These are phyloP conservation scores for Aspidiotus destructor DNA, from an alignment of 2,888 invertebrate genomes.

Conservation along the genomic window DNA sequence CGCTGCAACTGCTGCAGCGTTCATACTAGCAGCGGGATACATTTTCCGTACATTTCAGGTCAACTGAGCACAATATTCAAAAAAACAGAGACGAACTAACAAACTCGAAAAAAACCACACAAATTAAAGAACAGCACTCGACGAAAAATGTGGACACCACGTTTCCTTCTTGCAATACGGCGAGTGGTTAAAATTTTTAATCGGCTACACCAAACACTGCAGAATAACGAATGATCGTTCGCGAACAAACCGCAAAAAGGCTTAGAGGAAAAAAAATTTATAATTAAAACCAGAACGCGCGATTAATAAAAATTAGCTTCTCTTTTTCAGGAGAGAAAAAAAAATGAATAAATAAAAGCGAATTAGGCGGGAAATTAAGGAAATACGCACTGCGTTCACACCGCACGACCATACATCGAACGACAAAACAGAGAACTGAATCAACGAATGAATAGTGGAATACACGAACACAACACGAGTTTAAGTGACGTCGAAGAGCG, in stretches of 20 bases:
- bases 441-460: not conserved
- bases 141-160: not conserved
- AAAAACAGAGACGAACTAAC: not conserved
- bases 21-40: slow-evolving; percentile 82
- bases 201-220: too few relatives aligned
- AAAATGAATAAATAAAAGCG: slow-evolving; percentile 7
- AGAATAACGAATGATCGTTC: not conserved
- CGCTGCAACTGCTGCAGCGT: slow-evolving; percentile 71
- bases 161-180: too few relatives aligned
- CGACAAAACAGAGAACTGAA: slow-evolving; percentile 10
- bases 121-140: not conserved
- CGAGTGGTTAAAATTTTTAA: too few relatives aligned
- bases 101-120: not conserved
- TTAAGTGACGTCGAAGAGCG: too few relatives aligned
- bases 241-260: not conserved
- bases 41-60: slow-evolving; percentile 56
- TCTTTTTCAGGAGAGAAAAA: too few relatives aligned
- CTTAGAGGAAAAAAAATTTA: not conserved
- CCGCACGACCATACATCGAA: slow-evolving; percentile 9
- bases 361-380: slow-evolving; percentile 19
- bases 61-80: not conserved
- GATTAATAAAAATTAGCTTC: not conserved
- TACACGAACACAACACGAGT: too few relatives aligned
- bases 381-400: not conserved
- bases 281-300: not conserved